These are phyloP conservation scores for Bothrops jararaca DNA, from an alignment of 2,113 vertebrate species.

Conservation along the genomic window DNA sequence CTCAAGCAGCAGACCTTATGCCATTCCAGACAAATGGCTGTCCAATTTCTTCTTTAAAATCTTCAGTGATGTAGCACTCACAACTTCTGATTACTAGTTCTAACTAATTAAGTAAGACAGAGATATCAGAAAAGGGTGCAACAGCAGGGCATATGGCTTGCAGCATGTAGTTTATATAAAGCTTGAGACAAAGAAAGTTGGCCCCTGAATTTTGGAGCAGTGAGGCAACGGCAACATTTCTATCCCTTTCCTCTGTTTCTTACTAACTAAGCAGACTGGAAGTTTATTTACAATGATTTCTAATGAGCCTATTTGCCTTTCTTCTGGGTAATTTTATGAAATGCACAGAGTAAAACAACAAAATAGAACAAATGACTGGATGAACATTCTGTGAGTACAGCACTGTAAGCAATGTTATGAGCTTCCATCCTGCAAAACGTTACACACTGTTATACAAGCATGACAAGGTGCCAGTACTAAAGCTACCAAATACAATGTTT, in stretches of 20 bases:
- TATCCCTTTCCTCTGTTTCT: not conserved
- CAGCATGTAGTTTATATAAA: not conserved
- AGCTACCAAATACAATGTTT: not conserved
- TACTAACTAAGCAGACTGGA: slow-evolving; percentile 22
- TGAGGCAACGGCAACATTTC: not conserved
- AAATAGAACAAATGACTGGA: slow-evolving; percentile 27
- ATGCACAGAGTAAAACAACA: slow-evolving; percentile 13
- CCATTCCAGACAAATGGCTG: not conserved
- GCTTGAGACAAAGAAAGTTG: not conserved
- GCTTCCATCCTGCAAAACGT: slow-evolving; percentile 20
- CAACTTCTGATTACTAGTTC: not conserved
- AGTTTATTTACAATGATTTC: slow-evolving; percentile 22
- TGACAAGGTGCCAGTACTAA: slow-evolving; percentile 17
- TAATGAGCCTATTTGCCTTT: slow-evolving; percentile 19
- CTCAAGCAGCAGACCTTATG: not conserved
- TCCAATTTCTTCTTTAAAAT: not conserved
- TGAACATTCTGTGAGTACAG: slow-evolving; percentile 16
- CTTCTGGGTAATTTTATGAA: slow-evolving; percentile 27
- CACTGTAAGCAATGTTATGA: slow-evolving; percentile 16
- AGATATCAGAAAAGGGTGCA: not conserved
- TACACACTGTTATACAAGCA: slow-evolving; percentile 9
- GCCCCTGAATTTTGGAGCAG: not conserved
- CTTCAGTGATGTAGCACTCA: not conserved
- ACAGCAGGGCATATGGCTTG: not conserved
- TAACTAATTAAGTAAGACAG: not conserved